Evolutionary conservation across 2,888 invertebrate species (phyloP).

Genomic region (Protula sp.): DNA sequence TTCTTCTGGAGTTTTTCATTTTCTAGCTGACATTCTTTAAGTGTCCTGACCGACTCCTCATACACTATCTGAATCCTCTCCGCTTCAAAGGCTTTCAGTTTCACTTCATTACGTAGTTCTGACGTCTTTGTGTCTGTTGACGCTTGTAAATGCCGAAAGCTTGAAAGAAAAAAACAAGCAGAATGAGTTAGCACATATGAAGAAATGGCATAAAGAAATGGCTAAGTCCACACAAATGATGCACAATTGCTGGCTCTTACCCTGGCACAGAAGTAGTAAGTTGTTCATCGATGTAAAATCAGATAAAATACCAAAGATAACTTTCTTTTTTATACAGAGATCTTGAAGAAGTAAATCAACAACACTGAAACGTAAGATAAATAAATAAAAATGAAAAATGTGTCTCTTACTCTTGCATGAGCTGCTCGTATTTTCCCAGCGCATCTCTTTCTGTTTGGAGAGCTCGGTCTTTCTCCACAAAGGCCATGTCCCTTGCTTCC

Average conservation of each 20-base stretch:
- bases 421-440: slow-evolving; percentile 43
- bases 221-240: no score
- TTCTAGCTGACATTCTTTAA: slow-evolving; percentile 46
- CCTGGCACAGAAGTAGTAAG: no score
- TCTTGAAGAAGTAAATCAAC: no score
- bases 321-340: no score
- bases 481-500: slow-evolving; percentile 49
- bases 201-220: background rate
- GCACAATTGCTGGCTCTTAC: no score
- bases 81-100: slow-evolving; percentile 50
- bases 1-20: slow-evolving; percentile 52
- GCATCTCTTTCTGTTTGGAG: slow-evolving; percentile 40
- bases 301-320: no score
- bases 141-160: slow-evolving; percentile 43
- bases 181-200: no score
- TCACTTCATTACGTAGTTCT: slow-evolving; percentile 49
- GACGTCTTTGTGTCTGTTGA: slow-evolving; percentile 37
- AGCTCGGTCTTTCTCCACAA: slow-evolving; percentile 47
- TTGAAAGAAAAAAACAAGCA: no score
- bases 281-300: no score
- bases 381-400: no score
- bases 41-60: slow-evolving; percentile 46
- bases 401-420: slow-evolving; percentile 42
- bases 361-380: no score
- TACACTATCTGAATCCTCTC: slow-evolving; percentile 48